These are phyloP conservation scores for Manis javanica DNA, from an alignment of 2,797 vertebrate genomes.

Conservation along the genomic window DNA sequence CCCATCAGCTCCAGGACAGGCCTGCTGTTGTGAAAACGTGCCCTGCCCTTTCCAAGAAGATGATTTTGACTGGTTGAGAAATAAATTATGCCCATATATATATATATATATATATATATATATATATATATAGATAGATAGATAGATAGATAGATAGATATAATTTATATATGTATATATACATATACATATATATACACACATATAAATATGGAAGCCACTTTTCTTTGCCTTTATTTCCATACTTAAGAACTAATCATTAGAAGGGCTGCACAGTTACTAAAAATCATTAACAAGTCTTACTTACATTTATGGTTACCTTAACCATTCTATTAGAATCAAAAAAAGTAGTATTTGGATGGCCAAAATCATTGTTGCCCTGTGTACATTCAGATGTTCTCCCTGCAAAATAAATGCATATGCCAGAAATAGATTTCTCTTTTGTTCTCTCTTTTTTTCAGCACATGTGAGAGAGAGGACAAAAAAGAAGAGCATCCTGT, in stretches of 20 bases:
- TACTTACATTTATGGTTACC: not conserved
- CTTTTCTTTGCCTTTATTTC: not conserved
- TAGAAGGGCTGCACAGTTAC: not conserved
- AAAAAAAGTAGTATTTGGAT: not conserved
- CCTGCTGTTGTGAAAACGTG: not conserved
- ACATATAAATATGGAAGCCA: not conserved
- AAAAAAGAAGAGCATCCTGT: not conserved
- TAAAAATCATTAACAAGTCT: not conserved
- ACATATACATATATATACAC: too few relatives aligned
- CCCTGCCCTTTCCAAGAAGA: not conserved
- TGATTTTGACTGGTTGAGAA: not conserved
- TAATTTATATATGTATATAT: not conserved
- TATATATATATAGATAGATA: not conserved
- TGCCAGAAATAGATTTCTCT: conserved; percentile 56
- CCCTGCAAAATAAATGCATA: conserved; percentile 39
- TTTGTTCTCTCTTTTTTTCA: conserved; percentile 26
- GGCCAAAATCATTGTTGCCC: not conserved
- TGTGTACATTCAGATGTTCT: conserved; percentile 19
- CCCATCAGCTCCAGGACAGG: not conserved
- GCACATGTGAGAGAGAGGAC: not conserved
- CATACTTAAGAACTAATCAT: not conserved
- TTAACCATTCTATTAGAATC: not conserved
- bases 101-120: too few relatives aligned
- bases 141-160: rapidly evolving
- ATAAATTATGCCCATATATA: not conserved